Base-by-base conservation (phyloP, 2,888 invertebrate species). In the Drosophila parthenogenetica region DNA sequence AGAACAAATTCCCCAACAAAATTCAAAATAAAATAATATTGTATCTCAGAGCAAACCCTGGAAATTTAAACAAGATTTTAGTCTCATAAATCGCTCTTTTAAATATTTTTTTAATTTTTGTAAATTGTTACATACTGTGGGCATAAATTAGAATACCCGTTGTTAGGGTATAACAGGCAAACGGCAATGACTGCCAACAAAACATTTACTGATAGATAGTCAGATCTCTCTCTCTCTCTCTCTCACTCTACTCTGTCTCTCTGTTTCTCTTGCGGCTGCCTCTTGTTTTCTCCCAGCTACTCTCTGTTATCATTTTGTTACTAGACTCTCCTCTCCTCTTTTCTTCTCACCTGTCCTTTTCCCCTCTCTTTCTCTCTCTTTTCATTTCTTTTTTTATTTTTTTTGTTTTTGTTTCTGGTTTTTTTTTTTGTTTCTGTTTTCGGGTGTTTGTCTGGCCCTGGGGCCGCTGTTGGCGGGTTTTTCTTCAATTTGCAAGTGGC, bases 401-500 rank as follows among this genome's bases (percentile, higher is more conserved):
- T 46, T 11, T 65, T 19, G 43, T 35, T 14, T 16, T 35, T n/a
- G 5, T 17, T 22, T 40, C 22, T n/a, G n/a, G n/a, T n/a, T n/a
- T 65, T 22, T 0, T 22, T 22, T 40, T 11, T 59, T 35, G 25
- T 39, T 51, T 49, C 7, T 60, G 46, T 49, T 48, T 51, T 53
- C 13, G 55, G 57, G 57, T 57, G 57, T 46, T 57, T 51, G 39
- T 42, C 42, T 75, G 45, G 77, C 61, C 70, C 62, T 73, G 77
- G 45, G 69, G 69, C 63, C 48, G 49, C 58, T 50, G 49, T 60
- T 66, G 71, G 71, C 69, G 76, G 72, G 73, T 86, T 81, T 83
- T 71, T 85, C 67, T 70, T 63, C 62, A 77, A 83, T 84, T 87
- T 68, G 77, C 83, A 84, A 84, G 81, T 81, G 77, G 69, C 64